These are phyloP conservation scores for Porites cylindrica DNA, from an alignment of 92 coral and sea anemone species.

Conservation along the genomic window DNA sequence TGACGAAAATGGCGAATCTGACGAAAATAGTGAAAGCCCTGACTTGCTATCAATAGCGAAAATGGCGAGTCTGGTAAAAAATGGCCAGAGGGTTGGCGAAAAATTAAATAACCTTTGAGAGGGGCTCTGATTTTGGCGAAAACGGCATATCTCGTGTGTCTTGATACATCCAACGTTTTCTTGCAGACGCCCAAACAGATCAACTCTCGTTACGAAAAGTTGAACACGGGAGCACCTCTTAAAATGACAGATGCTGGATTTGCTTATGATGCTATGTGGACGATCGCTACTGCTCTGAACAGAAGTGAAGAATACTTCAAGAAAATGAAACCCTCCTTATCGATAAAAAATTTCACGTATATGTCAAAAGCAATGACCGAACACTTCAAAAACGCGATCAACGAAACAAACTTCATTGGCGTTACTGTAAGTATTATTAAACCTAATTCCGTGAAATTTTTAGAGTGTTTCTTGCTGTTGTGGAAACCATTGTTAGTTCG, in stretches of 20 bases:
- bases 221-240: constrained; percentile 7
- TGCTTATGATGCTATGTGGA: constrained; percentile 76
- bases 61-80: too few relatives aligned
- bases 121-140: not conserved
- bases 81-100: too few relatives aligned
- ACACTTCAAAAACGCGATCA: constrained; percentile 34
- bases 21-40: too few relatives aligned
- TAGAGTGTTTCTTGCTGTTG: too few relatives aligned
- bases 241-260: constrained; percentile 59
- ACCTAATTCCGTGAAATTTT: too few relatives aligned
- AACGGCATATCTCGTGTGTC: not conserved
- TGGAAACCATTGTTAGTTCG: too few relatives aligned
- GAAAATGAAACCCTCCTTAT: not conserved
- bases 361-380: constrained; percentile 15
- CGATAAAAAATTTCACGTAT: constrained; percentile 60
- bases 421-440: constrained; percentile 53
- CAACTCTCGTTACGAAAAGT: constrained; percentile 17
- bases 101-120: too few relatives aligned
- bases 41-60: too few relatives aligned
- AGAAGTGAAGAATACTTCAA: constrained; percentile 33
- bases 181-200: constrained; percentile 57
- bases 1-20: too few relatives aligned
- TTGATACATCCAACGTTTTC: not conserved
- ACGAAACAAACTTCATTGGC: constrained; percentile 57
- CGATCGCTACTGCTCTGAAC: constrained; percentile 71